Evolutionary conservation across 2,888 invertebrate genomes (phyloP).

Genomic region (Harmothoe impar): DNA sequence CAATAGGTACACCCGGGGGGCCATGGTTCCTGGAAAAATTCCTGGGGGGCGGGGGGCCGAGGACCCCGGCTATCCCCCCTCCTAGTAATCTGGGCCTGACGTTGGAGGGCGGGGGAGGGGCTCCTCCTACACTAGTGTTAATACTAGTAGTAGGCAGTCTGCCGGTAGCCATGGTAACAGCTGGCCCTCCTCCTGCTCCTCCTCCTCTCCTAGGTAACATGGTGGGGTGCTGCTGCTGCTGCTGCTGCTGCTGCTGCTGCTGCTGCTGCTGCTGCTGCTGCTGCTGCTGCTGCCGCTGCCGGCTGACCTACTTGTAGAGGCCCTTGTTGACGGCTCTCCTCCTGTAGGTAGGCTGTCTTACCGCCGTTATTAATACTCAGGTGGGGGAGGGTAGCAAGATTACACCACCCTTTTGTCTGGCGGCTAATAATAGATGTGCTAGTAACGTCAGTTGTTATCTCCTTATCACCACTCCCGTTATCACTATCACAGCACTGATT

Average conservation of each 20-base stretch:
- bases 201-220: slow-evolving; percentile 19
- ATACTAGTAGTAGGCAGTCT: neutral
- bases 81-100: slow-evolving; percentile 36
- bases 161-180: slow-evolving; percentile 51
- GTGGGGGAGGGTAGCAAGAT: neutral
- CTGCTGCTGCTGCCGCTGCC: neutral
- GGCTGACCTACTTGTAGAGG: slow-evolving; percentile 30
- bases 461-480: neutral
- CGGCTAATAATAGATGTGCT: no score
- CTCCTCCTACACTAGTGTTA: neutral
- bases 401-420: neutral
- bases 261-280: neutral
- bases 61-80: slow-evolving; percentile 45
- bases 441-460: no score
- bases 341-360: neutral
- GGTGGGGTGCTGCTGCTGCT: neutral
- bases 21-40: slow-evolving; percentile 41
- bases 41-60: slow-evolving; percentile 47
- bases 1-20: slow-evolving; percentile 39
- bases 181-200: neutral
- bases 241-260: neutral
- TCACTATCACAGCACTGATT: neutral
- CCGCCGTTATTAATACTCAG: neutral
- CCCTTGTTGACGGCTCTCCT: neutral
- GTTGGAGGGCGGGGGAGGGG: neutral